These are phyloP conservation scores for Brevipalpus yothersi DNA, from an alignment of 1,140 invertebrate genomes.

Conservation along the genomic window DNA sequence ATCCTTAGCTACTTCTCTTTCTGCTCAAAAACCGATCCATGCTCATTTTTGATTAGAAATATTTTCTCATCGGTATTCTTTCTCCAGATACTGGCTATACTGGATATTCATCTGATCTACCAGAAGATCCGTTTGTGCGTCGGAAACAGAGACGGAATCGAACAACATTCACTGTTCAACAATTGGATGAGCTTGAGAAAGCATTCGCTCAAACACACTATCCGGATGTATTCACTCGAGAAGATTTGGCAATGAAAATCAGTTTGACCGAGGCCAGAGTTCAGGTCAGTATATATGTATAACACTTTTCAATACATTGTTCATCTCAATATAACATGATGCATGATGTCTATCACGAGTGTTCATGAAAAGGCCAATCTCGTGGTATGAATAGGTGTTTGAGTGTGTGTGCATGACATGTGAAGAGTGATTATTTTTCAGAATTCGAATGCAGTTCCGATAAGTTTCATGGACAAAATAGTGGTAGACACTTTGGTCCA, in stretches of 20 bases:
- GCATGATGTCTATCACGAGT: too few species aligned
- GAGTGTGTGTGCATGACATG: too few species aligned
- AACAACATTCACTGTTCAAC: conserved; percentile 87
- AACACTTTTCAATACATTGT: too few species aligned
- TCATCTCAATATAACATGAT: background rate
- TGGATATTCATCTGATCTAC: background rate
- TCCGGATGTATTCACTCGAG: conserved; percentile 88
- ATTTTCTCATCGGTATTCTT: background rate
- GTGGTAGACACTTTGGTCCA: too few species aligned
- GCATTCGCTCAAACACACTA: conserved; percentile 91
- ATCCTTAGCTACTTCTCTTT: background rate
- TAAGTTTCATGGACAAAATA: too few species aligned
- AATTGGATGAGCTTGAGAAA: conserved; percentile 85
- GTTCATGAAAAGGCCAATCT: too few species aligned
- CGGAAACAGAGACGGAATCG: conserved; percentile 81
- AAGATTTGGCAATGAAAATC: conserved; percentile 93
- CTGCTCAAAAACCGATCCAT: background rate
- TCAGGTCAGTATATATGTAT: conserved; percentile 36
- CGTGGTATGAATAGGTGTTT: too few species aligned
- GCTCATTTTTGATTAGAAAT: background rate
- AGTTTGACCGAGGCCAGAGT: conserved; percentile 89
- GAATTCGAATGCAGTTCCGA: too few species aligned
- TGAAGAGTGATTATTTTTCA: too few species aligned
- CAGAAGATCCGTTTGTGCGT: conserved; percentile 85
- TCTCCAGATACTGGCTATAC: background rate